Evolutionary conservation across 2,113 vertebrate genomes (phyloP).

Genomic region (Bucco capensis): DNA sequence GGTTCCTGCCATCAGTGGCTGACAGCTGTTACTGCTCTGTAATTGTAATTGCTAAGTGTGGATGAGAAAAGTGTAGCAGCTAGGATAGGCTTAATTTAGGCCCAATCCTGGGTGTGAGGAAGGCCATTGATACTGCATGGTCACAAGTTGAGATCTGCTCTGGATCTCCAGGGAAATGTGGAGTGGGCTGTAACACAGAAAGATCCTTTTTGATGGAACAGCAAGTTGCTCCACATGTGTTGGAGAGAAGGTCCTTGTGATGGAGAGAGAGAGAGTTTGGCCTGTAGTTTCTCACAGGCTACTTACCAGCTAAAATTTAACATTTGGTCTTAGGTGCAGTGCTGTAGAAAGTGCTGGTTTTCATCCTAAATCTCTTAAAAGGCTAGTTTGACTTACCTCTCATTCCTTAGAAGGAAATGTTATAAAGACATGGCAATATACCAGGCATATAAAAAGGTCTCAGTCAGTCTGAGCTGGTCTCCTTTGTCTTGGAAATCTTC

Average conservation of each 20-base stretch:
- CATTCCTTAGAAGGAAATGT: background rate
- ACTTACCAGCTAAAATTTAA: background rate
- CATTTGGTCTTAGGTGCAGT: background rate
- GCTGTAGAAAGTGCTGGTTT: background rate
- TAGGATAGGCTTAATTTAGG: background rate
- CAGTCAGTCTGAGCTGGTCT: background rate
- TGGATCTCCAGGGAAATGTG: background rate
- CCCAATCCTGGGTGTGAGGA: too few relatives aligned
- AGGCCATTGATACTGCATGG: accelerated
- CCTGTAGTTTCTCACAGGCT: background rate
- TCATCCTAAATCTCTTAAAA: background rate
- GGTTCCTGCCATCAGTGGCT: constrained; percentile 2
- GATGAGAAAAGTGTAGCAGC: background rate
- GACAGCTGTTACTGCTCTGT: background rate
- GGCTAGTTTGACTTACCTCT: background rate
- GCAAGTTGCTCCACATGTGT: accelerated
- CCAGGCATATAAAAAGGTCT: background rate
- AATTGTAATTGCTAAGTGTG: background rate
- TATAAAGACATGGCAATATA: background rate
- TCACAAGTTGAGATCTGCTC: background rate
- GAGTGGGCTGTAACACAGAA: background rate
- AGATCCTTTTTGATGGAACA: background rate
- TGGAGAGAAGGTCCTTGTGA: background rate
- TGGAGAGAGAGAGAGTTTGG: background rate
- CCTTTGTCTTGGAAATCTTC: background rate